Base-by-base conservation (phyloP, 1,140 invertebrate species). In the Notospermus geniculatus region DNA sequence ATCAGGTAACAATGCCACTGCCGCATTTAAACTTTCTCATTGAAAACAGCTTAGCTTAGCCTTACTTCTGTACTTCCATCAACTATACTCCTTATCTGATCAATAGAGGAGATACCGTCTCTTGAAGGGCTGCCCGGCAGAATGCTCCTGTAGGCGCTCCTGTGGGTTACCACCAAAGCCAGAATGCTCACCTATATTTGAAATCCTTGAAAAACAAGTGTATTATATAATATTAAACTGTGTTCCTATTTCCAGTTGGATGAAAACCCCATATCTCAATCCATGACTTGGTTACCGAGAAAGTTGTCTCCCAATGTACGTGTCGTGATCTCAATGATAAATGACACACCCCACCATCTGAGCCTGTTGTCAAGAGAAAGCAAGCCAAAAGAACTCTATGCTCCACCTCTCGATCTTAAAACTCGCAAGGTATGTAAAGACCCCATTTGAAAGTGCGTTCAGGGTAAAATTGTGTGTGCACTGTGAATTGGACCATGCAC, bases 211-310 rank as follows among this genome's bases (percentile, higher is more conserved):
- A n/a, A n/a, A n/a, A n/a, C n/a, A n/a, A n/a, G n/a, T n/a, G n/a
- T n/a, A n/a, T n/a, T n/a, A n/a, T n/a, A n/a, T n/a, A n/a, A n/a
- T n/a, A n/a, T n/a, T n/a, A n/a, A n/a, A n/a, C n/a, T n/a, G n/a
- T n/a, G n/a, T n/a, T n/a, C n/a, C n/a, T 1, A 30, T 2, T 56
- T 64, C 1, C 52, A 78, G 75, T 73, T 78, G 63, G 67, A 67
- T 45, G 74, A 77, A 61, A 74, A 78, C 28, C 74, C 75, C 54
- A 71, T 71, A 32, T 71, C 76, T 23, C 65, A 69, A 54, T 70
- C 73, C 17, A 71, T 78, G 65, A 74, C 71, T 58, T 78, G 75
- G 75, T 69, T 79, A 55, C 77, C 77, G 45, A 19, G 72, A 60
- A 79, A 79, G 64, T 64, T 79, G 13, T 73, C 74, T 15, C 75